These are phyloP conservation scores for Drosophila nebulosa DNA, from an alignment of 1,140 invertebrate species.

Conservation along the genomic window DNA sequence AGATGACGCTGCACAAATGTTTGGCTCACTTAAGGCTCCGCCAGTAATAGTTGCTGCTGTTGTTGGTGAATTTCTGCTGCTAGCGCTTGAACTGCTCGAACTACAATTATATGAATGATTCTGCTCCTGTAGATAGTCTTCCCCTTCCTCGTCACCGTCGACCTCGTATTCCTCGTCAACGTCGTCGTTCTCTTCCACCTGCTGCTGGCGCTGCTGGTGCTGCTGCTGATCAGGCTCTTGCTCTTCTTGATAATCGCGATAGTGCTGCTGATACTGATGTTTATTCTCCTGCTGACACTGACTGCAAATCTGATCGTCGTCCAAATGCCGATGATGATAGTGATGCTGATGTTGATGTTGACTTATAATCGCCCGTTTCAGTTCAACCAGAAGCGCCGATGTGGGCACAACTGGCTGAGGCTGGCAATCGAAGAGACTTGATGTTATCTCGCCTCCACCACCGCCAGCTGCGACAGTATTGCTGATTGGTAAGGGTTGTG, in stretches of 20 bases:
- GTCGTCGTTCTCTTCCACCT: too few species aligned
- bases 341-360: slow-evolving; percentile 10
- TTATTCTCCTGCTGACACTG: slow-evolving; percentile 36
- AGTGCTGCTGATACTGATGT: slow-evolving; percentile 3
- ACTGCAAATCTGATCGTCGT: slow-evolving; percentile 25
- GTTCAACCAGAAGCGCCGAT: slow-evolving; percentile 57
- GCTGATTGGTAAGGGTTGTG: slow-evolving; percentile 52
- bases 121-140: slow-evolving; percentile 15
- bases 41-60: neutral
- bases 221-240: slow-evolving; percentile 16
- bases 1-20: slow-evolving; percentile 55
- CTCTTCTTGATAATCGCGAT: slow-evolving; percentile 26
- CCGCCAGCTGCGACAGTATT: neutral
- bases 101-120: slow-evolving; percentile 1
- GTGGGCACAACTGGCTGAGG: slow-evolving; percentile 31
- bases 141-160: slow-evolving; percentile 1
- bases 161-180: too few species aligned
- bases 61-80: neutral
- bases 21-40: slow-evolving; percentile 59
- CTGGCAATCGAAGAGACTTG: slow-evolving; percentile 59
- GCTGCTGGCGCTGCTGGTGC: too few species aligned
- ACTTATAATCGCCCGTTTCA: slow-evolving; percentile 70
- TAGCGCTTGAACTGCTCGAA: neutral
- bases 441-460: slow-evolving; percentile 20
- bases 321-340: neutral